Conservation (phyloP, 2,888 invertebrate species). For the Vesta saturnalis region DNA sequence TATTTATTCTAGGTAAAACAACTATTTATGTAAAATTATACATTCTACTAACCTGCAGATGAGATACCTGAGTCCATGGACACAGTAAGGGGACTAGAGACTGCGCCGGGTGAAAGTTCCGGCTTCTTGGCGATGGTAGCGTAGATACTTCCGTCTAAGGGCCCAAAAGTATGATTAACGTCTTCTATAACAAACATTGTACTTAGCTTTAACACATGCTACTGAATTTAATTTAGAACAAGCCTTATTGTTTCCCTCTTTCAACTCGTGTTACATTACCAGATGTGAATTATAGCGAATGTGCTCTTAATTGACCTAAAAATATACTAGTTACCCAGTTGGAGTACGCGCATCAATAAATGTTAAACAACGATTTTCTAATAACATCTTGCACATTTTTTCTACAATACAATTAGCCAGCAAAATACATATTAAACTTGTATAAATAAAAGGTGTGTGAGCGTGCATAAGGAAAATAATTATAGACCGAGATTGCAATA, state of each 20-base stretch:
- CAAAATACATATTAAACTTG: not conserved
- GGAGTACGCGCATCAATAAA: constrained; percentile 9
- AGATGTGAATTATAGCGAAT: constrained; percentile 26
- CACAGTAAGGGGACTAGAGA: constrained; percentile 80
- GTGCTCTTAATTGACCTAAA: constrained; percentile 33
- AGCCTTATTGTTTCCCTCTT: constrained; percentile 27
- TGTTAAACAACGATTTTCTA: not conserved
- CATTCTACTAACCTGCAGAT: constrained; percentile 70
- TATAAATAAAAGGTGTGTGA: not conserved
- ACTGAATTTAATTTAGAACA: constrained; percentile 13
- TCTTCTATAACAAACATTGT: constrained; percentile 64
- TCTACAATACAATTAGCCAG: not conserved
- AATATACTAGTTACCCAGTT: constrained; percentile 24
- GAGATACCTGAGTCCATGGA: constrained; percentile 94
- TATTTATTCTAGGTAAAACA: constrained; percentile 3
- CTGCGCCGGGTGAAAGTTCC: constrained; percentile 64
- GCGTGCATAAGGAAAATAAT: constrained; percentile 6
- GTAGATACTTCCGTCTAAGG: constrained; percentile 91
- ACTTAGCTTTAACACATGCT: constrained; percentile 15
- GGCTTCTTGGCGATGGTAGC: constrained; percentile 71
- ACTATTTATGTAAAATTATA: not conserved
- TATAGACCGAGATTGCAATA: not conserved
- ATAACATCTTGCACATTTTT: constrained; percentile 1
- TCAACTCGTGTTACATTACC: constrained; percentile 17
- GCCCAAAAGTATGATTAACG: constrained; percentile 83